These are phyloP conservation scores for Cheilosia vulpina DNA, from an alignment of 2,888 invertebrate species.

Conservation along the genomic window DNA sequence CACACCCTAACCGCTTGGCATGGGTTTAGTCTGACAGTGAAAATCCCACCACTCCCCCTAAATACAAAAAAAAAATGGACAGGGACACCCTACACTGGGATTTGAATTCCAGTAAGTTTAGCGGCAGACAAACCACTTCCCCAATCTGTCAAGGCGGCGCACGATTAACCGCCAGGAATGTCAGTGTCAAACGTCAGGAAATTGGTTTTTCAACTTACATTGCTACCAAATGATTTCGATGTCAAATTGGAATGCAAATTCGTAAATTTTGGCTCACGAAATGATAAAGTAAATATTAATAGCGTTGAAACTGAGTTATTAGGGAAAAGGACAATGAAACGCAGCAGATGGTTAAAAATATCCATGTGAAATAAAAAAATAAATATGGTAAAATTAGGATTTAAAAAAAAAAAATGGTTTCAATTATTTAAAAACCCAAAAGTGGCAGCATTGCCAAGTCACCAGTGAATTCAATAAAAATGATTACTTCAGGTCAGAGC, in stretches of 20 bases:
- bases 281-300: background rate
- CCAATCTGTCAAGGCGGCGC: background rate
- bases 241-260: too few relatives aligned
- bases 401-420: too few relatives aligned
- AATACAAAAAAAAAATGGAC: background rate
- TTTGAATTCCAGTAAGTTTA: background rate
- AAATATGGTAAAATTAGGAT: too few relatives aligned
- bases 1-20: slow-evolving; percentile 34
- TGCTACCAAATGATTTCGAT: too few relatives aligned
- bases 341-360: too few relatives aligned
- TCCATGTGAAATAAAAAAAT: too few relatives aligned
- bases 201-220: slow-evolving; percentile 7
- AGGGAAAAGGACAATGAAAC: too few relatives aligned
- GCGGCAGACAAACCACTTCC: background rate
- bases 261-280: too few relatives aligned
- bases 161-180: slow-evolving; percentile 33
- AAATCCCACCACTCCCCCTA: slow-evolving; percentile 13
- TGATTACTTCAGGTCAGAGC: too few relatives aligned
- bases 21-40: background rate
- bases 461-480: too few relatives aligned
- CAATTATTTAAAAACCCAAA: too few relatives aligned
- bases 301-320: slow-evolving; percentile 6
- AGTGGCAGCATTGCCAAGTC: too few relatives aligned
- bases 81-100: background rate
- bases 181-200: slow-evolving; percentile 44